phyloP scores from a whole-genome alignment of 2,888 invertebrate species.

The Eupithecia dodoneata region DNA sequence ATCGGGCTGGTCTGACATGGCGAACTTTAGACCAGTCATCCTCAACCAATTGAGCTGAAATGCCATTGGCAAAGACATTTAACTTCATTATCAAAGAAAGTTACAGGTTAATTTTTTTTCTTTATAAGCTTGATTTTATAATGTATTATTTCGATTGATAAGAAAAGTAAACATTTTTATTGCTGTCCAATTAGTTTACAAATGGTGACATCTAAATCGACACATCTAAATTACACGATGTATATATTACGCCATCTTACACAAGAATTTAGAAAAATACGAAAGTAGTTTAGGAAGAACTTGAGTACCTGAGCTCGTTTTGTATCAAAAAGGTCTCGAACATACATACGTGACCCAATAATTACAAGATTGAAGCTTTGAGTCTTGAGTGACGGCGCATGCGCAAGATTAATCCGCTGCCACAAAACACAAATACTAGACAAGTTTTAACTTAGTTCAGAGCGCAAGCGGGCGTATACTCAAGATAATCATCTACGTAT shows the following conservation, averaged over 20 bases:
- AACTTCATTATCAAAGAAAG: too few relatives aligned
- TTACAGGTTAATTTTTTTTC: too few relatives aligned
- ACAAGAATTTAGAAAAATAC: background rate
- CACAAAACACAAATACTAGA: background rate
- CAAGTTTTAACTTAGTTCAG: background rate
- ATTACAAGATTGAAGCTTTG: background rate
- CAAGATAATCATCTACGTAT: background rate
- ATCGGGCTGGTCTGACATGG: too few relatives aligned
- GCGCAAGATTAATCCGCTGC: background rate
- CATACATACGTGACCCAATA: background rate
- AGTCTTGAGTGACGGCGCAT: background rate
- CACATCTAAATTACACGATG: background rate
- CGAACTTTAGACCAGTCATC: too few relatives aligned
- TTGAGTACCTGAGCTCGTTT: background rate
- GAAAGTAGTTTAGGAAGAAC: background rate
- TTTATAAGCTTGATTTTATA: too few relatives aligned
- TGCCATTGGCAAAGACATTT: too few relatives aligned
- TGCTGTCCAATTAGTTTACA: background rate
- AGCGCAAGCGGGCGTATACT: background rate
- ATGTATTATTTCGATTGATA: too few relatives aligned
- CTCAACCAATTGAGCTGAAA: too few relatives aligned
- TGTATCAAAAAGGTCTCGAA: slow-evolving; percentile 4
- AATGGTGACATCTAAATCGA: background rate
- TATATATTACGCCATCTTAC: background rate
- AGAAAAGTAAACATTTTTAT: background rate